Base-by-base conservation (phyloP, 30 jellyfish, hydroid and myxozoan species). In the Aurelia sp. region DNA sequence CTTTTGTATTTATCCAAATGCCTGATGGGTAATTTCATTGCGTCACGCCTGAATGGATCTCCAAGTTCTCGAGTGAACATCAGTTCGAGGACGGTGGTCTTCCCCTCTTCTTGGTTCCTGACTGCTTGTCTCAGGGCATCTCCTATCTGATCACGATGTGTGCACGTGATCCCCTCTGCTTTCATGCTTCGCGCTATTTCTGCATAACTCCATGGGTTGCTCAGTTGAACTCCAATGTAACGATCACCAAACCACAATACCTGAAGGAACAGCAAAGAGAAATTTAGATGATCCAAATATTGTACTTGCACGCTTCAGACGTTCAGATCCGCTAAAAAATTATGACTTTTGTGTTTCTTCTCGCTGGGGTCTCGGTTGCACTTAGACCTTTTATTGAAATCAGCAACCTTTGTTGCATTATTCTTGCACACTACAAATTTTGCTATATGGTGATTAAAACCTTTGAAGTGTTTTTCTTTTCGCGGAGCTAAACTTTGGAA, bases 221-320 rank as follows among this genome's bases (percentile, higher is more conserved):
- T 59, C 55, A 89, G 85, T 30, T 89, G 87, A 3, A 81, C 92
- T 0, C 97, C 97, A 44, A 89, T 73, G 82, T 89, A 89, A 17
- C 97, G 93, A 68, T 89, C 97, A 40, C 97, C 97, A 30, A 89
- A 89, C 97, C 97, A 89, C 13, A 89, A 60, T 41, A 89, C 97
- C 97, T 89, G 62, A 4, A 65, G 50, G 67, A 58, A 75, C 8
- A 53, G 0, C 20, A 33, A 19, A 8, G 7, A 37, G 50, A 37
- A 37, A 37, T 37, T 5, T 4, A 37, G 50, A 7, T 27, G 33
- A 27, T 27, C 33, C 33, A 0, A 27, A 27, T 27, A 27, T 27
- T 27, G 33, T 27, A 27, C 33, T 27, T 27, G 33, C 33, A 27
- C 33, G 2, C 2, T 27, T 27, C 33, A 27, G 33, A 1, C 33